Percentiles rank a stretch among this genome's conserved stretches.
phyloP scores from a whole-genome alignment of 2,113 vertebrate species.

The Columbina picui region DNA sequence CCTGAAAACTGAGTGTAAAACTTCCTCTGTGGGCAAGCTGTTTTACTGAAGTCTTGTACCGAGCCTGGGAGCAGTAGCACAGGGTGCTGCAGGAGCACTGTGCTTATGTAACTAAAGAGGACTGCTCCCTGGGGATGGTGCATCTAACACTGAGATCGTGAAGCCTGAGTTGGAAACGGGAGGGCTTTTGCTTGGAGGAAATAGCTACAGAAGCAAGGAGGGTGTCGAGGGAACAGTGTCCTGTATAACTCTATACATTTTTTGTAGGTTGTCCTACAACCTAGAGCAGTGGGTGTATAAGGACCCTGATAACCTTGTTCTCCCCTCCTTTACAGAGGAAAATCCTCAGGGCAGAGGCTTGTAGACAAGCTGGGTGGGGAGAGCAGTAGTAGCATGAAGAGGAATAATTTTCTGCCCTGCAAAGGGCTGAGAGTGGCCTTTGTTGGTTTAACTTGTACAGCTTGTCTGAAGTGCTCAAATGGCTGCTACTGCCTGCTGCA shows the following conservation, averaged over 20 bases:
- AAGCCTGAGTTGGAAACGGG: not conserved
- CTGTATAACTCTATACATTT: not conserved
- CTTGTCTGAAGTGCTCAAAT: not conserved
- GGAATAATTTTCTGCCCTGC: not conserved
- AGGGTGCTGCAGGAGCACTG: not conserved
- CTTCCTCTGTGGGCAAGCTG: not conserved
- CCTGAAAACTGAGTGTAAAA: not conserved
- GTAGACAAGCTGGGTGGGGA: not conserved
- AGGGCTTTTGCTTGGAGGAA: not conserved
- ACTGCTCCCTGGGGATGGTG: not conserved
- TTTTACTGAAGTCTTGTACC: not conserved
- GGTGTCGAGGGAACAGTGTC: not conserved
- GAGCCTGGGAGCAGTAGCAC: not conserved
- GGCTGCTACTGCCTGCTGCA: not conserved
- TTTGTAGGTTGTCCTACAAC: conserved; percentile 24
- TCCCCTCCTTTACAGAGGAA: not conserved
- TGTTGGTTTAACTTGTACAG: not conserved
- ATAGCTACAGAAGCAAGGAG: not conserved
- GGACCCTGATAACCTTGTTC: conserved; percentile 2
- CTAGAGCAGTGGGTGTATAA: not conserved
- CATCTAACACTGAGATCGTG: not conserved
- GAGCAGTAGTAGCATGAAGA: not conserved
- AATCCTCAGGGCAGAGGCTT: not conserved
- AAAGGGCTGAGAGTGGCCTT: not conserved
- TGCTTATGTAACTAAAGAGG: not conserved